Conservation (phyloP, 2,797 vertebrate species). For the Pristis pectinata region DNA sequence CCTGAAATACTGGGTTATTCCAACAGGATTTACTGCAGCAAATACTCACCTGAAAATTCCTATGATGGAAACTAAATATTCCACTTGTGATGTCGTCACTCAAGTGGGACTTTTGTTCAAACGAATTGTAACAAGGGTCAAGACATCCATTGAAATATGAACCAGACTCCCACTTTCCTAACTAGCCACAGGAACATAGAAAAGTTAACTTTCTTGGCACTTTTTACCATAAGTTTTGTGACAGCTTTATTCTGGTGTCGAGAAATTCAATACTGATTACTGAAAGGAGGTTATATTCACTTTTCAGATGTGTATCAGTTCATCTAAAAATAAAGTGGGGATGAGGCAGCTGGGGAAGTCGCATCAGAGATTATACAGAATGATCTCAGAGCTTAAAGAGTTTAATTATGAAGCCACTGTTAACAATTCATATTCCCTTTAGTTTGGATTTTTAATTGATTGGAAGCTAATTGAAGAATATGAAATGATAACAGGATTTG, state of each 20-base stretch:
- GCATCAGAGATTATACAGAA: not conserved
- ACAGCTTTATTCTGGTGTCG: not conserved
- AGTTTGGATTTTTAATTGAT: not conserved
- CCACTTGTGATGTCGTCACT: no score
- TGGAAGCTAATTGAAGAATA: not conserved
- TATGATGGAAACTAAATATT: no score
- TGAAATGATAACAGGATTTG: not conserved
- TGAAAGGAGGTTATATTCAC: not conserved
- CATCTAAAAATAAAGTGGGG: not conserved
- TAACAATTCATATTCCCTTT: not conserved
- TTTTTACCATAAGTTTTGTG: not conserved
- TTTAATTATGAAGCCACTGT: not conserved
- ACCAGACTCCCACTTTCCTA: not conserved
- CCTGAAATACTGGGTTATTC: not conserved
- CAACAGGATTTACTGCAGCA: not conserved
- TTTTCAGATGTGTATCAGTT: not conserved
- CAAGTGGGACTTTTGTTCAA: not conserved
- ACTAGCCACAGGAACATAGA: not conserved
- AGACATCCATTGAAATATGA: not conserved
- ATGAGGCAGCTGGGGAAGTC: not conserved
- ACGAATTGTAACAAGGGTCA: not conserved
- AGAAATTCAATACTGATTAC: not conserved
- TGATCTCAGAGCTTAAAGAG: not conserved
- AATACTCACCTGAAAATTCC: not conserved
- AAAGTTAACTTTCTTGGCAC: not conserved